Conservation (phyloP, 2,888 invertebrate species). For the Doris montereyensis region DNA sequence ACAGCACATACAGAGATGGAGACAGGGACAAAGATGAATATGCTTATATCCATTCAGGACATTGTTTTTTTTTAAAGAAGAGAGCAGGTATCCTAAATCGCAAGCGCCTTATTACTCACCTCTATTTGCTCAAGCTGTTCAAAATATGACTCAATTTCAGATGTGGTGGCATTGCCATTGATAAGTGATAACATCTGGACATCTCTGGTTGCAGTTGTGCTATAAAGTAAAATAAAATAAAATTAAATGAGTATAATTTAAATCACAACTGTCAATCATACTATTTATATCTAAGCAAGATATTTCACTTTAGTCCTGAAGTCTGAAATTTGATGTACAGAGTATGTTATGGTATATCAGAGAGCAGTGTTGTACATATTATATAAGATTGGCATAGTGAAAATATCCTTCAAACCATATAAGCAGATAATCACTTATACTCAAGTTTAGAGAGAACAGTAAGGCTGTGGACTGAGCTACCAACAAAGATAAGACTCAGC, state of each 20-base stretch:
- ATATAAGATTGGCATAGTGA: no score
- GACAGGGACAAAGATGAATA: background rate
- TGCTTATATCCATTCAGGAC: background rate
- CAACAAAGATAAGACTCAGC: no score
- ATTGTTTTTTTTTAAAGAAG: background rate
- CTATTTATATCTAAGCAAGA: no score
- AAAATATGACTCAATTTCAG: constrained; percentile 22
- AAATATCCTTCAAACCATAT: no score
- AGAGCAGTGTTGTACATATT: no score
- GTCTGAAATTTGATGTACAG: no score
- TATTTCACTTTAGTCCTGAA: no score
- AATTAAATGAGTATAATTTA: background rate
- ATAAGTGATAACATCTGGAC: constrained; percentile 21
- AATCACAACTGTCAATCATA: background rate
- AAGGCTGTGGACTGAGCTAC: no score
- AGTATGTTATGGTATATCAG: background rate
- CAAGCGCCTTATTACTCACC: background rate
- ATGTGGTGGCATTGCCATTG: background rate
- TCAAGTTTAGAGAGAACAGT: no score
- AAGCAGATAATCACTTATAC: no score
- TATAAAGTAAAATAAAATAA: background rate
- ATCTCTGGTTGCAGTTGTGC: constrained; percentile 5
- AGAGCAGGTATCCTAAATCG: background rate
- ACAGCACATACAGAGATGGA: no score
- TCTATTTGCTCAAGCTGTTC: constrained; percentile 12